Evolutionary conservation across 53 echinoderm and acorn worm species (phyloP), one percentile per base, ranked within the genome.

Genomic region (Arbacia lixula): DNA sequence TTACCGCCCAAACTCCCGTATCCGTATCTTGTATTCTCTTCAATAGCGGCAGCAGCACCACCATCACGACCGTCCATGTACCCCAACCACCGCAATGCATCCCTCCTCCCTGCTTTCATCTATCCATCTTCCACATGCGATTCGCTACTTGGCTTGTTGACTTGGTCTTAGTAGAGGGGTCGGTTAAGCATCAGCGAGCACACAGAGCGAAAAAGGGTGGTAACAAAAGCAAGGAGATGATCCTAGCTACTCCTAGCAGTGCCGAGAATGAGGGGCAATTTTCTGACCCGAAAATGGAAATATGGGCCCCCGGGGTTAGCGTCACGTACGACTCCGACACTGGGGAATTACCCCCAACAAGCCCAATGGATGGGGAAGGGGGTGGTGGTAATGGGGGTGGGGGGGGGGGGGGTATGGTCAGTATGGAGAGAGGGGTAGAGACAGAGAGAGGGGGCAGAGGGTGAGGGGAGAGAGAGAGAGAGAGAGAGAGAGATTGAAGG

Each of bases 281-380:
- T 75, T 33, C 72, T 54, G 53, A 54, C 53, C 53, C 52, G 34
- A 54, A 75, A 75, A 55, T 75, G 53, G 75, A n/a, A 34, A 75
- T 19, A 75, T 75, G 53, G 11, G 32, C 75, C 75, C 54, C 19
- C 51, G 52, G 72, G 75, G 32, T 33, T 75, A 53, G n/a, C 53
- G 75, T 75, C 54, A 75, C 75, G 75, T 75, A 75, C 75, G 46
- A 43, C 72, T 50, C 42, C 72, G 25, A 40, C 72, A 49, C 72
- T 28, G 9, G 72, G 72, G 72, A 72, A 72, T 72, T 72, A 49
- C 30, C 43, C 46, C 14, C n/a, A n/a, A n/a, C n/a, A n/a, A n/a
- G n/a, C n/a, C n/a, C n/a, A n/a, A n/a, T n/a, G n/a, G n/a, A n/a
- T n/a, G n/a, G n/a, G n/a, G n/a, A n/a, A n/a, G n/a, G n/a, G n/a